phyloP scores from a whole-genome alignment of 1,140 invertebrate species.

The Metopolophium dirhodum region DNA sequence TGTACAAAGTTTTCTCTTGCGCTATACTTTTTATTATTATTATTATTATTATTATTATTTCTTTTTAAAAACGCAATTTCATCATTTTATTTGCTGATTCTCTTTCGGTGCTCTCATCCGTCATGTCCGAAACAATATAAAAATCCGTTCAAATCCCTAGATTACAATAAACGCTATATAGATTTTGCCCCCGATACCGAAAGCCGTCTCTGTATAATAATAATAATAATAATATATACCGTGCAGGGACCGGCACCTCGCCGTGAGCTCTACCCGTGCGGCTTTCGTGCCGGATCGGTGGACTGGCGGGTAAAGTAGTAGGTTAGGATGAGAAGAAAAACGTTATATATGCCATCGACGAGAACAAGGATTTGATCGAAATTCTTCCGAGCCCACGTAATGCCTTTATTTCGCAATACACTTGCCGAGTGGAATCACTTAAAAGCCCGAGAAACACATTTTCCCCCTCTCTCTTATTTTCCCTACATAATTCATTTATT shows the following conservation, averaged over 20 bases:
- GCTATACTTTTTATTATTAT: slow-evolving; percentile 35
- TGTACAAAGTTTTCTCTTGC: slow-evolving; percentile 40
- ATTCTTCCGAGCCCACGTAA: neutral
- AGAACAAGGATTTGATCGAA: slow-evolving; percentile 31
- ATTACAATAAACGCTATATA: slow-evolving; percentile 53
- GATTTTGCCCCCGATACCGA: neutral
- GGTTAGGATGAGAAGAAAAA: neutral
- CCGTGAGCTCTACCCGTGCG: neutral
- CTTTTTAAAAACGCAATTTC: slow-evolving; percentile 55
- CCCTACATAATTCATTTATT: slow-evolving; percentile 30
- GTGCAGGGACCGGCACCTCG: neutral
- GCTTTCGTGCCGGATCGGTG: neutral
- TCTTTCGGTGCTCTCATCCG: neutral
- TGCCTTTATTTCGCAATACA: slow-evolving; percentile 1
- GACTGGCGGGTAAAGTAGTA: neutral
- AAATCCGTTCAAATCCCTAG: slow-evolving; percentile 40
- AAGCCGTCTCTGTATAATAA: neutral
- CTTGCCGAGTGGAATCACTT: neutral
- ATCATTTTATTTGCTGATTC: slow-evolving; percentile 54
- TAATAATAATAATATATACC: neutral
- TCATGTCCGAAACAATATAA: slow-evolving; percentile 51
- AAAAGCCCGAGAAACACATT: neutral
- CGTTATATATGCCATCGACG: neutral
- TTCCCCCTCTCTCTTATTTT: neutral
- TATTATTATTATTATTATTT: slow-evolving; percentile 53